A percentile compares a stretch with the other conserved stretches of the same genome.
Evolutionary conservation across 2,888 invertebrate genomes (phyloP).

Genomic region (Synergus laeviventris): DNA sequence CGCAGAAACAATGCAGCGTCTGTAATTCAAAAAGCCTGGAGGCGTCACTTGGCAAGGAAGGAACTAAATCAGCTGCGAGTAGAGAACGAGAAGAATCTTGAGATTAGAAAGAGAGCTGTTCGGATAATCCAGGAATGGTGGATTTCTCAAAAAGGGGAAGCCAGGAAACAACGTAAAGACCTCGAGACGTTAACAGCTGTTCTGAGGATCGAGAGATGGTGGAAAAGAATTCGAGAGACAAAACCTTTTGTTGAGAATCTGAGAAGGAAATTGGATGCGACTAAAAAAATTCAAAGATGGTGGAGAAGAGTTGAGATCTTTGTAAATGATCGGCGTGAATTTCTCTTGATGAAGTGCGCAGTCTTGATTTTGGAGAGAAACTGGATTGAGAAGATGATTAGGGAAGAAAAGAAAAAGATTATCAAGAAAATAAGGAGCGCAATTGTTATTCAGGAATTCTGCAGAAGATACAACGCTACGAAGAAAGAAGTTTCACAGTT

Average conservation of each 20-base stretch:
- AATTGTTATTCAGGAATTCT: conserved; percentile 76
- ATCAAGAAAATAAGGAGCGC: conserved; percentile 67
- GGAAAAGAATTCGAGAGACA: conserved; percentile 72
- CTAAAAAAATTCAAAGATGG: conserved; percentile 73
- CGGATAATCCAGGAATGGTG: conserved; percentile 80
- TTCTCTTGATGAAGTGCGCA: conserved; percentile 71
- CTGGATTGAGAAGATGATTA: conserved; percentile 71
- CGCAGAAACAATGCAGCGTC: conserved; percentile 63
- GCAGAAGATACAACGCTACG: conserved; percentile 62
- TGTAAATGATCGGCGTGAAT: conserved; percentile 72
- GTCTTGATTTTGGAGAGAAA: conserved; percentile 60
- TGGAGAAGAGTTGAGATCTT: conserved; percentile 75
- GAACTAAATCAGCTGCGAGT: conserved; percentile 48
- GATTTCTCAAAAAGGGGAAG: conserved; percentile 72
- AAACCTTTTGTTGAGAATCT: conserved; percentile 61
- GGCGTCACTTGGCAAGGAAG: conserved; percentile 52
- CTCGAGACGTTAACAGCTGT: conserved; percentile 60
- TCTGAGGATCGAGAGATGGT: conserved; percentile 78
- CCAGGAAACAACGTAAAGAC: conserved; percentile 60
- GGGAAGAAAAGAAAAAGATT: conserved; percentile 71
- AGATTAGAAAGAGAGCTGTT: conserved; percentile 78
- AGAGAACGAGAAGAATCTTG: conserved; percentile 49
- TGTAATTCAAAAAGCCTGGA: conserved; percentile 70
- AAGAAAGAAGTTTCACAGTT: conserved; percentile 49
- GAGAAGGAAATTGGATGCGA: conserved; percentile 65